A percentile compares a stretch with the other conserved stretches of the same genome.
Conservation (phyloP, 2,797 vertebrate genomes). For the Rallus crepitans region DNA sequence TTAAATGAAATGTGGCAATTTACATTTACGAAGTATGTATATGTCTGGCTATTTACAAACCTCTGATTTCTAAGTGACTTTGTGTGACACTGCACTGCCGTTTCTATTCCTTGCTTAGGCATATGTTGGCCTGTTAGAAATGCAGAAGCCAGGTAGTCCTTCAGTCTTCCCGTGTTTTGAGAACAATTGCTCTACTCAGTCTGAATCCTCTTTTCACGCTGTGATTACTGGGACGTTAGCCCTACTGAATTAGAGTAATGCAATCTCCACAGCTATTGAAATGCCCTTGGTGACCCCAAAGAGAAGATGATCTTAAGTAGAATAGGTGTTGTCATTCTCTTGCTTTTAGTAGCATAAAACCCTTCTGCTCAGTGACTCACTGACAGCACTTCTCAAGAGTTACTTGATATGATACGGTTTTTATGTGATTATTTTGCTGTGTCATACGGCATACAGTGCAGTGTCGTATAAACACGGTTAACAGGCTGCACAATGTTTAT, state of each 20-base stretch:
- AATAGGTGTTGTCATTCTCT: not conserved
- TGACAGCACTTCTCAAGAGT: not conserved
- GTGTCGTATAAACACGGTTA: not conserved
- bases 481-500: not conserved
- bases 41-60: not conserved
- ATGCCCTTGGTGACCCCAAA: not conserved
- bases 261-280: not conserved
- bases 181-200: not conserved
- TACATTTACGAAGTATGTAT: not conserved
- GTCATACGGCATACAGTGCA: not conserved
- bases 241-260: not conserved
- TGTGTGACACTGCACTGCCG: not conserved
- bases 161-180: not conserved
- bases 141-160: not conserved
- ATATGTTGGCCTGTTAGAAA: not conserved
- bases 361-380: not conserved
- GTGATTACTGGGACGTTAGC: not conserved
- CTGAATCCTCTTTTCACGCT: not conserved
- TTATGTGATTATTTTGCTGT: not conserved
- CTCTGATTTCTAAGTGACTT: not conserved
- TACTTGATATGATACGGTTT: not conserved
- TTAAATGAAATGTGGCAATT: not conserved
- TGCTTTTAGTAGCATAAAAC: constrained; percentile 2
- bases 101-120: not conserved
- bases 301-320: not conserved